Conservation (phyloP, 2,113 vertebrate genomes). For the Ceyx cyanopectus region DNA sequence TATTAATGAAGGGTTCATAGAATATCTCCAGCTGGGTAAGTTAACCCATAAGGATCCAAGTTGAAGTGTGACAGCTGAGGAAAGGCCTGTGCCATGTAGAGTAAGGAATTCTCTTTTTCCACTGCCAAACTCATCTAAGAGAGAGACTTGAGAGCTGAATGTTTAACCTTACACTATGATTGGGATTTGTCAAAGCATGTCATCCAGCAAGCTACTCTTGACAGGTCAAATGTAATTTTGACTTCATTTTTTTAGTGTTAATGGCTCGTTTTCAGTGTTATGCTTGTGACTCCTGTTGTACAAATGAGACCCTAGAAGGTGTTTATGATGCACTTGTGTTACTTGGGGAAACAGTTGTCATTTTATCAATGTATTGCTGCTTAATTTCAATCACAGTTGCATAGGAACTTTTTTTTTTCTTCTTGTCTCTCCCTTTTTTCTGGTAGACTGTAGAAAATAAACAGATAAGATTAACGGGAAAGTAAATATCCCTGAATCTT, state of each 20-base stretch:
- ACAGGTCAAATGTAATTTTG: not conserved
- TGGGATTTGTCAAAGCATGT: not conserved
- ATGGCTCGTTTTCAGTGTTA: rapidly evolving
- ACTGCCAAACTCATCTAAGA: not conserved
- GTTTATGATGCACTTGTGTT: not conserved
- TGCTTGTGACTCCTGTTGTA: not conserved
- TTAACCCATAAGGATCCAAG: not conserved
- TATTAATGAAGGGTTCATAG: not conserved
- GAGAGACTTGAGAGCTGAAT: not conserved
- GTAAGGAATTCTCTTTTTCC: not conserved
- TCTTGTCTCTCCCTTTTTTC: not conserved
- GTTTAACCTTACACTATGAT: not conserved
- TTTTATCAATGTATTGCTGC: not conserved
- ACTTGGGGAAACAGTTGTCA: not conserved
- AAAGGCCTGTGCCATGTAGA: not conserved
- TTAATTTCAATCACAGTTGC: not conserved
- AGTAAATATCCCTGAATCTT: not conserved
- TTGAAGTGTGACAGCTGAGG: not conserved
- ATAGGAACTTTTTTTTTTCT: not conserved
- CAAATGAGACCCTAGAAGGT: not conserved
- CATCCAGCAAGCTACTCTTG: not conserved
- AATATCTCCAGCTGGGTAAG: not conserved
- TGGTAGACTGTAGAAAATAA: not conserved
- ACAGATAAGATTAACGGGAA: not conserved
- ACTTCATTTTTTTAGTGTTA: not conserved